Evolutionary conservation across 2,113 vertebrate genomes (phyloP), one percentile per base, ranked within the genome.

Genomic region (Callipepla californica): DNA sequence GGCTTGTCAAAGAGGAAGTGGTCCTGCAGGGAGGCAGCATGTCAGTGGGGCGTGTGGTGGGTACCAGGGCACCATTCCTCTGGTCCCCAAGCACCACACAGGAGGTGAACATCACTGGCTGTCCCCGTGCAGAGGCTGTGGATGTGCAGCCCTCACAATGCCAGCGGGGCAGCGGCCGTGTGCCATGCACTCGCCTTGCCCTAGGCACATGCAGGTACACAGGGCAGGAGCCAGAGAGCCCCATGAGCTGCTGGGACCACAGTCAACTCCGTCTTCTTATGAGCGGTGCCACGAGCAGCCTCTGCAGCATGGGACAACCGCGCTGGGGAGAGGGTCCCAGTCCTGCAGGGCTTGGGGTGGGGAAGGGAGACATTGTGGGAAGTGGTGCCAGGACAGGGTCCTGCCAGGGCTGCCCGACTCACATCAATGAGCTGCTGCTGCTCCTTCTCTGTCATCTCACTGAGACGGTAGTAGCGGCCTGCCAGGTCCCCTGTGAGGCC

Each of bases 1-100:
- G 98, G 98, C 81, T 98, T 98, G 97, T 98, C 98, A 34, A 98
- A 98, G 83, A 98, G 97, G 94, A 98, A 98, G 91, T 98, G 98
- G 57, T 98, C 98, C 98, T 98, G 86, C 32, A 55, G 80, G 66
- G 95, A 81, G 61, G 88, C 72, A 93, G 53, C 58, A 47, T 23
- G 61, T 7, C 8, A 38, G 8, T 3, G 25, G 36, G 51, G 51
- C 26, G 15, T 26, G 8, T 30, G 51, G 51, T 5, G 26, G 51
- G 19, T 57, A n/a, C 67, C 72, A 68, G 59, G 23, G 30, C 72
- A 57, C 30, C 62, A 28, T 44, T 19, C 13, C 32, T 19, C n/a
- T 23, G 74, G 12, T 28, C 34, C 75, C 86, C 28, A 8, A 9
- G 51, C 51, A 53, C 26, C 15, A 26, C 15, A 17, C 51, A 17